Percentiles rank a stretch among this genome's conserved stretches.
phyloP scores from a whole-genome alignment of 2,797 vertebrate genomes.

The Psittacula derbiana region DNA sequence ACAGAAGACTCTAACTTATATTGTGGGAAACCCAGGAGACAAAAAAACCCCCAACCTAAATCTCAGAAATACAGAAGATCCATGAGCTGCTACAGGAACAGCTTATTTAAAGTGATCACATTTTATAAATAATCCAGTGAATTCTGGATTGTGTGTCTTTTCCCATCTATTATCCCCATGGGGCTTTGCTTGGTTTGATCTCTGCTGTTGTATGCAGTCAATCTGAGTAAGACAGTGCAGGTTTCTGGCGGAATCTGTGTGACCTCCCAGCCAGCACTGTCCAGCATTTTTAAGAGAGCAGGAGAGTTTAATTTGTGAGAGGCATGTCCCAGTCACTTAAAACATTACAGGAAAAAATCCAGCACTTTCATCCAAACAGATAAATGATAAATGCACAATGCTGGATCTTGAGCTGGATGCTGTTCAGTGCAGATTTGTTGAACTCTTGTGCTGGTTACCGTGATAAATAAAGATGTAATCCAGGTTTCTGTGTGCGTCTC shows the following conservation, averaged over 20 bases:
- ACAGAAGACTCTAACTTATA: background rate
- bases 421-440: background rate
- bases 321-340: background rate
- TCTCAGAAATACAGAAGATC: background rate
- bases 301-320: background rate
- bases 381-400: background rate
- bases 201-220: background rate
- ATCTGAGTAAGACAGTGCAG: background rate
- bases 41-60: background rate
- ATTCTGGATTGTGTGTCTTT: background rate
- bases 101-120: constrained; percentile 25
- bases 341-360: background rate
- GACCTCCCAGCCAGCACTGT: background rate
- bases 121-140: constrained; percentile 38
- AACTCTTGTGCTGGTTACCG: background rate
- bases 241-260: background rate
- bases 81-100: constrained; percentile 25
- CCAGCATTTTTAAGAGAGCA: background rate
- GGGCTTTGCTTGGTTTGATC: background rate
- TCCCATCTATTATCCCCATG: background rate
- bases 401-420: background rate
- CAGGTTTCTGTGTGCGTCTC: background rate
- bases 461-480: background rate
- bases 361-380: background rate
- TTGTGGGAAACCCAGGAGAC: background rate